These are phyloP conservation scores for Meiosimyza platycephala DNA, from an alignment of 2,888 invertebrate genomes.

Conservation along the genomic window DNA sequence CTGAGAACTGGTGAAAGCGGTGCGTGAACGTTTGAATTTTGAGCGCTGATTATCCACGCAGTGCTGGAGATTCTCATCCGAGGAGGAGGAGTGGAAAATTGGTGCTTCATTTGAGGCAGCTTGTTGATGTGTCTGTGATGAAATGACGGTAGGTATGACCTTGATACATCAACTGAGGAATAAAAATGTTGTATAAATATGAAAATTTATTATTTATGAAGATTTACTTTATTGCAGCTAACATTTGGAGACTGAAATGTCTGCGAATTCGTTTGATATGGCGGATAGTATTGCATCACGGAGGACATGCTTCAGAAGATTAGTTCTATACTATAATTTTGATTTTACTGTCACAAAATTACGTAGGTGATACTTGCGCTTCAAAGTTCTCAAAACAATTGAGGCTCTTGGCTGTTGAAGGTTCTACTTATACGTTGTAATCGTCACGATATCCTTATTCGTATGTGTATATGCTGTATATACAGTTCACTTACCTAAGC, in stretches of 20 bases:
- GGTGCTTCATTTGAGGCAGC: conserved; percentile 12
- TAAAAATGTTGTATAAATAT: conserved; percentile 18
- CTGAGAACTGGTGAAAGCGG: conserved; percentile 95
- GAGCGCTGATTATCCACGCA: background rate
- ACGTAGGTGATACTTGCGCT: too few species aligned
- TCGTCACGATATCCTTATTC: too few species aligned
- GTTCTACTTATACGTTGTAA: too few species aligned
- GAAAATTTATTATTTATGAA: background rate
- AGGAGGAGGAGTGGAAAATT: conserved; percentile 19
- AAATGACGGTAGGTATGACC: background rate
- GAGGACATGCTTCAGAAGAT: conserved; percentile 26
- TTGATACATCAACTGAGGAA: conserved; percentile 13
- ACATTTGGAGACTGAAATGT: conserved; percentile 15
- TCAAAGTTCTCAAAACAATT: too few species aligned
- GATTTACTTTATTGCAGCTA: conserved; percentile 37
- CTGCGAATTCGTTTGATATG: conserved; percentile 18
- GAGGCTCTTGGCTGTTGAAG: too few species aligned
- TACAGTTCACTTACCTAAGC: conserved; percentile 16
- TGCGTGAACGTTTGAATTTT: conserved; percentile 72
- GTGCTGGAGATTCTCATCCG: conserved; percentile 30
- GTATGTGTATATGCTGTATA: too few species aligned
- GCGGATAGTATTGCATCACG: conserved; percentile 35
- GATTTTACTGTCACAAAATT: too few species aligned
- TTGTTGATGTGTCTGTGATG: background rate
- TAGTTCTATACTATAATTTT: too few species aligned